Evolutionary conservation across 2,888 invertebrate species (phyloP).

Genomic region (Imbricaverruca yamaguchii): DNA sequence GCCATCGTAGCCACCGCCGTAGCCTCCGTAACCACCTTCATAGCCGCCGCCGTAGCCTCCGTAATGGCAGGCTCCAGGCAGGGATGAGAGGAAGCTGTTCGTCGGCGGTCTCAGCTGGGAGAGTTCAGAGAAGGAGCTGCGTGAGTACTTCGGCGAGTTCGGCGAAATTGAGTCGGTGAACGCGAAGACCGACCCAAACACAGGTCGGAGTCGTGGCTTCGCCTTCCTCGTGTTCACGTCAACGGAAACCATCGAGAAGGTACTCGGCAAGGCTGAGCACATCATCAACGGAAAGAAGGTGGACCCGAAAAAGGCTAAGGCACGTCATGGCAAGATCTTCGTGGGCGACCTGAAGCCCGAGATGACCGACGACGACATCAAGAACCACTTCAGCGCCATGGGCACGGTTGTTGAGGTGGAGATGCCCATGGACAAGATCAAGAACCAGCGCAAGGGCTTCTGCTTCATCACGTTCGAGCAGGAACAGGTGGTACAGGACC

Average conservation of each 20-base stretch:
- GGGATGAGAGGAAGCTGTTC: slow-evolving; percentile 99
- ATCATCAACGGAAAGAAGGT: slow-evolving; percentile 91
- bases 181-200: slow-evolving; percentile 92
- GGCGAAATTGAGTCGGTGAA: slow-evolving; percentile 94
- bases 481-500: slow-evolving; percentile 85
- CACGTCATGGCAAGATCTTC: slow-evolving; percentile 90
- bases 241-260: slow-evolving; percentile 80
- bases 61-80: too few species aligned
- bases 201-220: slow-evolving; percentile 90
- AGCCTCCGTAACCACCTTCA: too few species aligned
- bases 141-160: slow-evolving; percentile 87
- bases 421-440: slow-evolving; percentile 94
- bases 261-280: slow-evolving; percentile 74
- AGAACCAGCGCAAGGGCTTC: slow-evolving; percentile 93
- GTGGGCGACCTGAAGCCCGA: slow-evolving; percentile 91
- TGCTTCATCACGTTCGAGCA: slow-evolving; percentile 97
- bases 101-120: slow-evolving; percentile 98
- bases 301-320: slow-evolving; percentile 92
- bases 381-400: slow-evolving; percentile 62
- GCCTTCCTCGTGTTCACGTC: slow-evolving; percentile 88
- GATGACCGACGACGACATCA: slow-evolving; percentile 88
- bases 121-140: slow-evolving; percentile 87
- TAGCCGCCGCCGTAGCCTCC: too few species aligned
- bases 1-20: too few species aligned
- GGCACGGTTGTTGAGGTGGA: slow-evolving; percentile 63